Percentiles rank a stretch among this genome's conserved stretches.
phyloP scores from a whole-genome alignment of 2,888 invertebrate genomes.

The Drosophila anceps region DNA sequence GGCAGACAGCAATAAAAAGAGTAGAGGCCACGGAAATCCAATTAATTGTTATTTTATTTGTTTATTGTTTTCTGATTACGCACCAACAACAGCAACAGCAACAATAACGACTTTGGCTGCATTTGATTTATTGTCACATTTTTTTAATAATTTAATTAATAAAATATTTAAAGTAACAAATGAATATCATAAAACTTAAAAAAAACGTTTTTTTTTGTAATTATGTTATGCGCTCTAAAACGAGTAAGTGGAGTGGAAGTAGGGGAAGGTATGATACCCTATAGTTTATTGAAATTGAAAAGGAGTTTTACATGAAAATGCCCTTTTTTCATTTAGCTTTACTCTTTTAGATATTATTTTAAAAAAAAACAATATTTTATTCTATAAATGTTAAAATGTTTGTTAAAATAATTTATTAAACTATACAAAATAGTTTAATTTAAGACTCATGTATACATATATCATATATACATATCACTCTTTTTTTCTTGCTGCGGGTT shows the following conservation, averaged over 20 bases:
- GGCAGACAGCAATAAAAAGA: constrained; percentile 17
- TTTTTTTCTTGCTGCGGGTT: background rate
- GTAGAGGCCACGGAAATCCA: constrained; percentile 64
- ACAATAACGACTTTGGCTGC: constrained; percentile 9
- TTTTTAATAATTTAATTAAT: constrained; percentile 68
- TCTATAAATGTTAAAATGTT: background rate
- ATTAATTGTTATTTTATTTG: constrained; percentile 82
- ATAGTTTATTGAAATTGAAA: background rate
- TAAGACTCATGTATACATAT: background rate
- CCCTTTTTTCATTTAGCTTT: background rate
- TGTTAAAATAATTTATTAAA: background rate
- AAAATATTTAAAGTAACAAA: constrained; percentile 48
- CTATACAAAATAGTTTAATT: background rate
- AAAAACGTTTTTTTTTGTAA: background rate
- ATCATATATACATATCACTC: background rate
- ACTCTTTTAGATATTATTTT: background rate
- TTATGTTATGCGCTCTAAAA: constrained; percentile 4
- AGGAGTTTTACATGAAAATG: background rate
- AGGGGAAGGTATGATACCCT: background rate
- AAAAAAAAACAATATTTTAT: background rate
- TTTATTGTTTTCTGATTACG: constrained; percentile 79
- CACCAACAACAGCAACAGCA: constrained; percentile 40
- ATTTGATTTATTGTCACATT: constrained; percentile 64
- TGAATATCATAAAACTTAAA: constrained; percentile 12
- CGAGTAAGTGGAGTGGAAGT: background rate